These are phyloP conservation scores for Proales similis DNA, from an alignment of 1,140 invertebrate genomes.

Conservation along the genomic window DNA sequence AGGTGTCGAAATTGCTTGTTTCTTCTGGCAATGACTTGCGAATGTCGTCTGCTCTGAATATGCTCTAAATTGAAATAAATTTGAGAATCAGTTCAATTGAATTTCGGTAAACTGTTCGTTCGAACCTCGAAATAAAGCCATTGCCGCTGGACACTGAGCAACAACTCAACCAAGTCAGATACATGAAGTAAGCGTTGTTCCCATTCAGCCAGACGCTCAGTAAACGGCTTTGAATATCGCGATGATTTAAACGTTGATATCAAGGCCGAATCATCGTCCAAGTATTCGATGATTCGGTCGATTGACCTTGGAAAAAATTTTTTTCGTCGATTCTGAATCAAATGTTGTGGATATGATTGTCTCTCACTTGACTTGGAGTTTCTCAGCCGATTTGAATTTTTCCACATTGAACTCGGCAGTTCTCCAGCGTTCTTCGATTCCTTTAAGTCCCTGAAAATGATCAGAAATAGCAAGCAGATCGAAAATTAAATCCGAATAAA, in stretches of 20 bases:
- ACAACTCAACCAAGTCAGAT: slow-evolving; percentile 67
- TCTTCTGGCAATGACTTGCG: slow-evolving; percentile 50
- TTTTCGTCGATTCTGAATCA: too few species aligned
- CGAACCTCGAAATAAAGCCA: slow-evolving; percentile 69
- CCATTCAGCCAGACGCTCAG: slow-evolving; percentile 69
- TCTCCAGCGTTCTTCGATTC: slow-evolving; percentile 65
- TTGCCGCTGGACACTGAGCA: slow-evolving; percentile 66
- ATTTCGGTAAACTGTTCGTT: too few species aligned
- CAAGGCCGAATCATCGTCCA: slow-evolving; percentile 67
- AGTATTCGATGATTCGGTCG: too few species aligned
- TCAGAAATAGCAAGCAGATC: slow-evolving; percentile 4
- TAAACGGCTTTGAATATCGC: slow-evolving; percentile 72
- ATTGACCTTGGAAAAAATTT: too few species aligned
- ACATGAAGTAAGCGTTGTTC: slow-evolving; percentile 70
- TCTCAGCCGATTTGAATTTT: slow-evolving; percentile 28
- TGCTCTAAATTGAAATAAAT: too few species aligned
- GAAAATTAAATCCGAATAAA: slow-evolving; percentile 5
- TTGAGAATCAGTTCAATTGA: too few species aligned
- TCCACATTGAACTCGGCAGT: slow-evolving; percentile 63
- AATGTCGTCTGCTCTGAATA: slow-evolving; percentile 56
- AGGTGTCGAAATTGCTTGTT: slow-evolving; percentile 50
- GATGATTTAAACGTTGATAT: slow-evolving; percentile 75
- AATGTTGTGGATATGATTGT: too few species aligned
- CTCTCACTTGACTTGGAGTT: not conserved
- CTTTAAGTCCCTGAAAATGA: slow-evolving; percentile 59